Percentiles rank a stretch among this genome's conserved stretches.
These are phyloP conservation scores for Mesochorus sp. DNA, from an alignment of 2,888 invertebrate species.

Conservation along the genomic window DNA sequence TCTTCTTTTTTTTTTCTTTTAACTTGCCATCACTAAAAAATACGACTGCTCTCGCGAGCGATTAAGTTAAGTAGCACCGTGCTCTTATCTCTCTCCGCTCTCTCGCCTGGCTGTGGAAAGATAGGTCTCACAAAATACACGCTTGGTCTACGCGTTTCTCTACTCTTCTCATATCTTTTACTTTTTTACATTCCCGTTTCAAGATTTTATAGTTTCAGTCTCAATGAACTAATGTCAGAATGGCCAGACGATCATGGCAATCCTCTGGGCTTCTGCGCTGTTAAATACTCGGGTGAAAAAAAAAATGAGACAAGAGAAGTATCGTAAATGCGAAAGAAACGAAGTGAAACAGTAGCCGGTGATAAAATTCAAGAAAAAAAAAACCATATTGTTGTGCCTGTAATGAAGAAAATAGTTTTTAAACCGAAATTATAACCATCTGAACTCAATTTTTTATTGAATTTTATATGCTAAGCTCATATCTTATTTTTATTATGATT, in stretches of 20 bases:
- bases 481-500: too few species aligned
- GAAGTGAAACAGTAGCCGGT: neutral
- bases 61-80: conserved; percentile 57
- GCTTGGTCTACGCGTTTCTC: conserved; percentile 10
- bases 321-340: conserved; percentile 3
- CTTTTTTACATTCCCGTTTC: conserved; percentile 12
- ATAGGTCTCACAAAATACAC: conserved; percentile 27
- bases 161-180: conserved; percentile 25
- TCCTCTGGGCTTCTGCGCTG: conserved; percentile 7
- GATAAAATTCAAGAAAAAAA: too few species aligned
- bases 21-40: conserved; percentile 38
- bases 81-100: conserved; percentile 49
- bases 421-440: too few species aligned
- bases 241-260: conserved; percentile 10
- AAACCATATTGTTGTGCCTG: too few species aligned
- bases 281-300: conserved; percentile 12
- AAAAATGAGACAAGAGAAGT: neutral
- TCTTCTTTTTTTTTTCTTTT: conserved; percentile 4
- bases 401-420: too few species aligned
- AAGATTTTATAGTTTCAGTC: conserved; percentile 46
- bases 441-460: too few species aligned
- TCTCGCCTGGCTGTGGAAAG: conserved; percentile 22
- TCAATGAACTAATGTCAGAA: conserved; percentile 11
- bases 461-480: too few species aligned
- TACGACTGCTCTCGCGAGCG: conserved; percentile 47